These are phyloP conservation scores for Mycalesis mineus DNA, from an alignment of 2,888 invertebrate species.

Conservation along the genomic window DNA sequence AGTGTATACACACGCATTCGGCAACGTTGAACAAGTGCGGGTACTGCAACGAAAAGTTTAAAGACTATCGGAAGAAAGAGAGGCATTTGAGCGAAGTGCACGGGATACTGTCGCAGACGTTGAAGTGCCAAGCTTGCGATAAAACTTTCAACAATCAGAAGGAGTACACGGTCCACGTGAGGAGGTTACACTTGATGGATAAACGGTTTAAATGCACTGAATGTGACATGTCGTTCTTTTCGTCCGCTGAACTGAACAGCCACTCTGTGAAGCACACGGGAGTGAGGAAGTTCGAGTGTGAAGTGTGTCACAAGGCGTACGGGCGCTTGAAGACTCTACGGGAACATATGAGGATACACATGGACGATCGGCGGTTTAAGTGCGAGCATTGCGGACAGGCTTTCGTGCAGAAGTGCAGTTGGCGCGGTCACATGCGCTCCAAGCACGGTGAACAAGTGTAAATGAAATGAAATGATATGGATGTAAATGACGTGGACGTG, in stretches of 20 bases:
- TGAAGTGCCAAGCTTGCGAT: slow-evolving; percentile 52
- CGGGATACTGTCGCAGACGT: slow-evolving; percentile 36
- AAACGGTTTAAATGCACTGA: slow-evolving; percentile 33
- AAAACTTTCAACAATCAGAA: slow-evolving; percentile 43
- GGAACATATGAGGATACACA: slow-evolving; percentile 44
- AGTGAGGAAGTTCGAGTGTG: slow-evolving; percentile 49
- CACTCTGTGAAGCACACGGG: slow-evolving; percentile 57
- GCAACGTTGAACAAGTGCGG: slow-evolving; percentile 49
- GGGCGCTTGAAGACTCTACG: slow-evolving; percentile 39
- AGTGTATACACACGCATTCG: slow-evolving; percentile 52
- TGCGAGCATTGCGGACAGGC: slow-evolving; percentile 39
- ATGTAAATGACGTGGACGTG: slow-evolving; percentile 4
- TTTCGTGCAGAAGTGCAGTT: slow-evolving; percentile 39
- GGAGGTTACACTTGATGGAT: slow-evolving; percentile 54
- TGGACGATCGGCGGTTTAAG: slow-evolving; percentile 36
- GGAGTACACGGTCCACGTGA: slow-evolving; percentile 46
- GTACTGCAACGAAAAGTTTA: slow-evolving; percentile 52
- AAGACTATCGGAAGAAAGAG: slow-evolving; percentile 44
- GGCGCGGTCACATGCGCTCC: slow-evolving; percentile 39
- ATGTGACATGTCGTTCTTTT: slow-evolving; percentile 49
- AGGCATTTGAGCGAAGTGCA: slow-evolving; percentile 49
- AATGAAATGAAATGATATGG: too few relatives aligned
- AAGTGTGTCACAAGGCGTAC: slow-evolving; percentile 51
- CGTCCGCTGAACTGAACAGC: slow-evolving; percentile 45
- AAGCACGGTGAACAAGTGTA: slow-evolving; percentile 43